These are phyloP conservation scores for Diglossa cyanea DNA, from an alignment of 2,797 vertebrate genomes.

Conservation along the genomic window DNA sequence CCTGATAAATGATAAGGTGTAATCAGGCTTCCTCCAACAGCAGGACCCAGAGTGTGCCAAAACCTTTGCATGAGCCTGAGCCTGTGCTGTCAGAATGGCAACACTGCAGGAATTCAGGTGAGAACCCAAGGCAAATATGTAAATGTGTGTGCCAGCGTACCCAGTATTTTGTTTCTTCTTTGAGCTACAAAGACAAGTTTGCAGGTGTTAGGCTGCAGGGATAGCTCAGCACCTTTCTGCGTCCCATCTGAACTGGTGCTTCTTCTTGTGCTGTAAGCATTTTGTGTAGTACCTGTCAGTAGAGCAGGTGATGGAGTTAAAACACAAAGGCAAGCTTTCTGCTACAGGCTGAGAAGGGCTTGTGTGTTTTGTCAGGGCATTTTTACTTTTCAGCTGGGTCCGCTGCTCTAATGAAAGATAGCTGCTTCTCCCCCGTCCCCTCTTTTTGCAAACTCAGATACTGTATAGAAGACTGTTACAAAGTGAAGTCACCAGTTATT, in stretches of 20 bases:
- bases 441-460: background rate
- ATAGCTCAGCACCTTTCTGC: background rate
- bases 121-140: background rate
- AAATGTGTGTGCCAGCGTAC: background rate
- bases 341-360: background rate
- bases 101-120: background rate
- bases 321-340: background rate
- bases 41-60: background rate
- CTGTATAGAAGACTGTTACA: background rate
- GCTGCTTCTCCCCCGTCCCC: background rate
- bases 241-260: background rate
- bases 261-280: background rate
- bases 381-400: background rate
- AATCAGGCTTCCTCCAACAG: background rate
- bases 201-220: background rate
- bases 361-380: background rate
- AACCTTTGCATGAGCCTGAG: background rate
- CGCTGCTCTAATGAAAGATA: background rate
- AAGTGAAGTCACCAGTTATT: background rate
- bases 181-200: background rate
- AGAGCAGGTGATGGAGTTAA: background rate
- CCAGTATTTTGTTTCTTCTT: background rate
- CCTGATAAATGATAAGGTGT: accelerated
- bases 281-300: background rate
- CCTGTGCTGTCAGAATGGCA: background rate